Percentiles rank a stretch among this genome's conserved stretches.
These are phyloP conservation scores for Corbicula japonica DNA, from an alignment of 2,888 invertebrate species.

Conservation along the genomic window DNA sequence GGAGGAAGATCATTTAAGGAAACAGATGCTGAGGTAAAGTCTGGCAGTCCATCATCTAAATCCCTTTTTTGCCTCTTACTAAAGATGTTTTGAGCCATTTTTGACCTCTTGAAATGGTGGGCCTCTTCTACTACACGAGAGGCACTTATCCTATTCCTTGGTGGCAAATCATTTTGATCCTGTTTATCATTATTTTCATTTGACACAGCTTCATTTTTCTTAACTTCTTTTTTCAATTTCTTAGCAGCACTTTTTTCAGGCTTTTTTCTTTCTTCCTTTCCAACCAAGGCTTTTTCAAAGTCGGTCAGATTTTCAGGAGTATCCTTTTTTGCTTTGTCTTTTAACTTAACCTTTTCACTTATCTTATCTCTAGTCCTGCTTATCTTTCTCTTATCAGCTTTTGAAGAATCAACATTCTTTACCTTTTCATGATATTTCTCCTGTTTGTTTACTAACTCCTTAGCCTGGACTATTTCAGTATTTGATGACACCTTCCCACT, in stretches of 20 bases:
- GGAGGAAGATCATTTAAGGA: slow-evolving; percentile 13
- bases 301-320: slow-evolving; percentile 8
- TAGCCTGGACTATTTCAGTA: too few species aligned
- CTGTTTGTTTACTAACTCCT: too few species aligned
- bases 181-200: background rate
- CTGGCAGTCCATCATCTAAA: slow-evolving; percentile 30
- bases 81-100: slow-evolving; percentile 46
- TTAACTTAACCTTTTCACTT: too few species aligned
- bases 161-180: background rate
- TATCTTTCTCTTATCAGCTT: too few species aligned
- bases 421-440: too few species aligned
- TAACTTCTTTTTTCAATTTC: background rate
- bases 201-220: background rate
- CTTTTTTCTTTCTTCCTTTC: background rate
- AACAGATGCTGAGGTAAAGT: slow-evolving; percentile 10
- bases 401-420: too few species aligned
- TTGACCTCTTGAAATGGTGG: slow-evolving; percentile 35
- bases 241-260: background rate
- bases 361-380: too few species aligned
- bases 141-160: background rate
- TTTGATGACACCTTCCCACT: too few species aligned
- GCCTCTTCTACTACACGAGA: background rate
- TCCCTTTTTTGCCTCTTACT: slow-evolving; percentile 16
- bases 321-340: background rate
- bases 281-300: slow-evolving; percentile 33